phyloP scores from a whole-genome alignment of 2,113 vertebrate species.

The Lethenteron camtschaticum region DNA sequence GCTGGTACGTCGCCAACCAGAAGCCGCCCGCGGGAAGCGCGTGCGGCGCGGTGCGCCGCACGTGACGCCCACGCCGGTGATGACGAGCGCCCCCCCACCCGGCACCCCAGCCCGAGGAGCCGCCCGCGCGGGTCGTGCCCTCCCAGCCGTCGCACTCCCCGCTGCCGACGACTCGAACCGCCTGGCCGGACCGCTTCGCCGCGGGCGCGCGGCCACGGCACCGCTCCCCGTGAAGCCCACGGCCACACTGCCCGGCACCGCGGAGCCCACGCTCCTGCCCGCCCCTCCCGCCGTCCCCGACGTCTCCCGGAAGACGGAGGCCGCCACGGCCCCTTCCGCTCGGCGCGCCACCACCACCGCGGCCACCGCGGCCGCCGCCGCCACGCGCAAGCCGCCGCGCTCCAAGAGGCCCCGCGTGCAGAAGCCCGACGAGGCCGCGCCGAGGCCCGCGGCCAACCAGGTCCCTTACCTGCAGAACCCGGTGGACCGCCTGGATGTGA shows the following conservation, averaged over 20 bases:
- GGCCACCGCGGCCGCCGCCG: constrained; percentile 22
- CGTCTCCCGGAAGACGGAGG: constrained; percentile 55
- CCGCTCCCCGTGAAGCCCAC: not conserved
- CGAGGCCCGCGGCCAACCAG: constrained; percentile 21
- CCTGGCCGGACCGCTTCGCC: not conserved
- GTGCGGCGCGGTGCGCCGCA: constrained; percentile 54
- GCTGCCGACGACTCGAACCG: constrained; percentile 19
- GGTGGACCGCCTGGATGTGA: constrained; percentile 60
- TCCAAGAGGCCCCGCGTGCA: constrained; percentile 12
- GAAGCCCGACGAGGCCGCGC: no score
- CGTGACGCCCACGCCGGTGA: constrained; percentile 62
- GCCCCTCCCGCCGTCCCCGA: constrained; percentile 50
- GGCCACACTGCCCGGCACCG: constrained; percentile 28
- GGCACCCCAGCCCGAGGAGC: constrained; percentile 47
- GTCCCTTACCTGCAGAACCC: constrained; percentile 53
- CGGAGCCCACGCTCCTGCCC: constrained; percentile 49
- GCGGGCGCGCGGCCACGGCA: not conserved
- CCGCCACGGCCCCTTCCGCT: constrained; percentile 53
- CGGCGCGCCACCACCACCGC: constrained; percentile 34
- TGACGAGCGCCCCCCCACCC: constrained; percentile 49
- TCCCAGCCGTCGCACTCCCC: constrained; percentile 64
- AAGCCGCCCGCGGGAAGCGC: constrained; percentile 55
- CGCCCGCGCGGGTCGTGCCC: constrained; percentile 53
- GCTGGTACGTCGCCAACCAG: constrained; percentile 93
- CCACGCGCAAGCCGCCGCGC: constrained; percentile 23